Evolutionary conservation across 2,113 vertebrate genomes (phyloP), one percentile per base, ranked within the genome.

Genomic region (Numida meleagris): DNA sequence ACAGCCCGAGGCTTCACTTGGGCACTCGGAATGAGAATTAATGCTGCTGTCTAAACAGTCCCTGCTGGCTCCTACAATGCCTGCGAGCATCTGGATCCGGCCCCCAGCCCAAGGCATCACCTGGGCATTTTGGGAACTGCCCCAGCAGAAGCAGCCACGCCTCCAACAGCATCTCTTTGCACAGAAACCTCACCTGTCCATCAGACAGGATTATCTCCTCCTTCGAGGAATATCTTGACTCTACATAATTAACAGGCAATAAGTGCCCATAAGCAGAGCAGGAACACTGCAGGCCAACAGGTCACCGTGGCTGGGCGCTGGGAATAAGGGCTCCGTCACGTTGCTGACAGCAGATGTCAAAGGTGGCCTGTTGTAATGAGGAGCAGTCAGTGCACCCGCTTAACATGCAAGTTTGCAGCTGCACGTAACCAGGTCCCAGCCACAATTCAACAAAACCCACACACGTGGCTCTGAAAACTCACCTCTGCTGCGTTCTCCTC

Each of bases 241-340:
- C 23, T 34, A 89, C 89, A 91, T 84, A 86, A 95, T 88, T 93
- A 81, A 91, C 88, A 91, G 62, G 38, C 68, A 86, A 18, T 86
- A 81, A 95, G 51, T 46, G 90, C 38, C 67, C 82, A 71, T 61
- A 68, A 93, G 90, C 27, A 40, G 46, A 65, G 65, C 79, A 93
- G 84, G 84, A 90, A 57, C 79, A 72, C 0, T 75, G 85, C 73
- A 80, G 75, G 51, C 72, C 51, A 89, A 31, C 1, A 90, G 78
- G 78, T 85, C 53, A 51, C 58, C 71, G 21, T 0, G 16, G 59
- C 59, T 63, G 46, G 33, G 36, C 73, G 42, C 68, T 20, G 55
- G 93, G 90, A 94, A 63, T 68, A 53, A 89, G 72, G 66, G 51
- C n/a, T 65, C 66, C 51, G 20, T 75, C 73, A 34, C 12, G 73